Base-by-base conservation (phyloP, 2,888 invertebrate genomes). In the Tridacna gigas region DNA sequence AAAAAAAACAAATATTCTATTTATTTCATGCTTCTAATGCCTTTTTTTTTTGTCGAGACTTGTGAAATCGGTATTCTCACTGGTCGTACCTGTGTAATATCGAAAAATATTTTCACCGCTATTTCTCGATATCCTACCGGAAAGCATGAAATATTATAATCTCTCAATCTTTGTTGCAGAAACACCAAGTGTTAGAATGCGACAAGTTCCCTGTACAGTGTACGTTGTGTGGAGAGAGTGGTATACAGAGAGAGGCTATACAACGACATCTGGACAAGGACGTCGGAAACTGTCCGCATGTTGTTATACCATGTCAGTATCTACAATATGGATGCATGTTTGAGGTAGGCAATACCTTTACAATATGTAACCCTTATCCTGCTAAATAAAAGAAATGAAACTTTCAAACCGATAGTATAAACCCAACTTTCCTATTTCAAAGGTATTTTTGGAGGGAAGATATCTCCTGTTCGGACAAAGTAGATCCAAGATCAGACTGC, bases 121-220 rank as follows among this genome's bases (percentile, higher is more conserved):
- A n/a, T n/a, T n/a, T n/a, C n/a, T n/a, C n/a, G n/a, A n/a, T n/a
- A n/a, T n/a, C n/a, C n/a, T n/a, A n/a, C n/a, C n/a, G n/a, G n/a
- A n/a, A n/a, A n/a, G n/a, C n/a, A n/a, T n/a, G n/a, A n/a, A n/a
- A 37, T 37, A 37, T 37, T 2, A 37, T 37, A 37, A 37, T 7
- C 37, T 37, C 7, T 4, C 37, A 37, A n/a, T 7, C 37, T 37
- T 56, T 20, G 9, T 56, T 56, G 56, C 83, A 92, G 92, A 92
- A 91, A 85, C 93, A 93, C 75, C 91, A 93, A 74, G 83, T 94
- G 56, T 82, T 94, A 76, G 86, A 82, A 26, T 94, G 93, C 80
- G 83, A 83, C 67, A 91, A 91, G 83, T 92, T 92, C 63, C 93
- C 92, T 2, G 92, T 93, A 20, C 88, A 86, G 37, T 93, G 93